A percentile compares a stretch with the other conserved stretches of the same genome.
These are phyloP conservation scores for Clupea harengus DNA, from an alignment of 2,113 vertebrate species.

Conservation along the genomic window DNA sequence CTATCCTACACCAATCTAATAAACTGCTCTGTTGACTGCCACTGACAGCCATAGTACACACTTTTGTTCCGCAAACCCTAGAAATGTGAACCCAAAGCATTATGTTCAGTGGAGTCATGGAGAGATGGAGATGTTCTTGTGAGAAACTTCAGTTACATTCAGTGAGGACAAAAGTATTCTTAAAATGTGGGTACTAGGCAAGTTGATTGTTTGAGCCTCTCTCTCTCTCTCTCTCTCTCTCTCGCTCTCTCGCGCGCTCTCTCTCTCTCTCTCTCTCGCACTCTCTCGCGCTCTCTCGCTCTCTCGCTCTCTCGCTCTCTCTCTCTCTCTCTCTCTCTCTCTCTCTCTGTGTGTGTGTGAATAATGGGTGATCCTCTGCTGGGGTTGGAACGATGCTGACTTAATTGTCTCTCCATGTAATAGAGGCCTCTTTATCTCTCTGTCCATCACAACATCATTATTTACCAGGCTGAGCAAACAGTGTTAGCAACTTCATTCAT, in stretches of 20 bases:
- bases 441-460: conserved; percentile 45
- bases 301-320: too few species aligned
- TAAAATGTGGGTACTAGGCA: neutral
- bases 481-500: conserved; percentile 24
- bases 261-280: neutral
- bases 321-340: neutral
- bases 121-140: too few species aligned
- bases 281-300: neutral
- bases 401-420: conserved; percentile 31
- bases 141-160: too few species aligned
- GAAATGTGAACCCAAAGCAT: too few species aligned
- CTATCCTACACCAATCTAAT: too few species aligned
- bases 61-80: too few species aligned
- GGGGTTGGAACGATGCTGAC: neutral
- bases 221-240: too few species aligned
- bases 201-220: neutral
- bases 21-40: too few species aligned
- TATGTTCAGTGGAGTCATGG: neutral
- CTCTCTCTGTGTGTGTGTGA: neutral
- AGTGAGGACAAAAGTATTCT: too few species aligned
- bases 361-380: conserved; percentile 19
- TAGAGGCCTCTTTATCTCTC: conserved; percentile 31
- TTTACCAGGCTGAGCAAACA: conserved; percentile 32
- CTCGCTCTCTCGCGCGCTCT: neutral
- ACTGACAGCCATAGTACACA: too few species aligned